A percentile compares a stretch with the other conserved stretches of the same genome.
Conservation (phyloP, 2,113 vertebrate genomes). For the Dicrurus megarhynchus region DNA sequence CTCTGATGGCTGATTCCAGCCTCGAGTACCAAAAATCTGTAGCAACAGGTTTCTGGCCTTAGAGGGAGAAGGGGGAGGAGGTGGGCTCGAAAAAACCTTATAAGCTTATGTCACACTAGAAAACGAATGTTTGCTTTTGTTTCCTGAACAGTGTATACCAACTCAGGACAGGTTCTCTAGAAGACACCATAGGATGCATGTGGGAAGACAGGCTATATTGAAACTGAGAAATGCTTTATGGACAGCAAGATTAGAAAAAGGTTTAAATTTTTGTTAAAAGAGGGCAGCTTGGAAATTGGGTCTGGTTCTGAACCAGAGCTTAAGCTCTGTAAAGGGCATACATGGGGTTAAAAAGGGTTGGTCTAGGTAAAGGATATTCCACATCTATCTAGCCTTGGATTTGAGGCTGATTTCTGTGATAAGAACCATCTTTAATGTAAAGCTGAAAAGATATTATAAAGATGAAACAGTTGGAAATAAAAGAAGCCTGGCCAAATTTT, state of each 20-base stretch:
- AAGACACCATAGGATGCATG: background rate
- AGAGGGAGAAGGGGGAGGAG: background rate
- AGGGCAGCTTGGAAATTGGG: background rate
- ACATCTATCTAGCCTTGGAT: background rate
- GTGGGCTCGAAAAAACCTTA: background rate
- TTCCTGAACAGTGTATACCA: background rate
- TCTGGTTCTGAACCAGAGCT: background rate
- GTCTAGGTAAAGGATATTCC: background rate
- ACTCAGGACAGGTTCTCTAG: background rate
- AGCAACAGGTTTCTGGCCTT: background rate
- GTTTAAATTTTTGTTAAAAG: background rate
- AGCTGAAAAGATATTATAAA: background rate
- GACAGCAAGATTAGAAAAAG: background rate
- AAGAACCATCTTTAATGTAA: background rate
- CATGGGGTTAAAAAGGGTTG: background rate
- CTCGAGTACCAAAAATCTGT: background rate
- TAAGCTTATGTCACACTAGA: background rate
- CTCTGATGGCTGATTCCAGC: background rate
- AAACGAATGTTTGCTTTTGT: background rate
- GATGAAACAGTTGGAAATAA: slow-evolving; percentile 17
- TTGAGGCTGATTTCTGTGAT: background rate
- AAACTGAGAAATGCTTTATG: background rate
- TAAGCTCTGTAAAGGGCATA: background rate
- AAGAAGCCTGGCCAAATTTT: slow-evolving; percentile 11
- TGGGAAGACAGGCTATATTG: background rate